Evolutionary conservation across 2,888 invertebrate species (phyloP).

Genomic region (Drosophila anomelani): DNA sequence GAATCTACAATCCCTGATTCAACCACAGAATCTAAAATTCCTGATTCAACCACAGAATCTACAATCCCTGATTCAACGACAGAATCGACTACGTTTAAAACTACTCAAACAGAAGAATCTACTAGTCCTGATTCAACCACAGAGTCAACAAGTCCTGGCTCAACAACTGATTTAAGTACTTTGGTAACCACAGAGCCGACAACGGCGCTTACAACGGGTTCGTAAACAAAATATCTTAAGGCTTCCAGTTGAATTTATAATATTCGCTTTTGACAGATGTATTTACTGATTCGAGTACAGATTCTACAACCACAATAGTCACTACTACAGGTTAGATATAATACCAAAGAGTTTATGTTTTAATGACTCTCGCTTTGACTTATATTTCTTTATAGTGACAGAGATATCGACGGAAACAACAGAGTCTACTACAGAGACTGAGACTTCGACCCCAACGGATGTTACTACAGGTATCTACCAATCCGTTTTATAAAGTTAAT

Average conservation of each 20-base stretch:
- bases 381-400: background rate
- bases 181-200: background rate
- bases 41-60: background rate
- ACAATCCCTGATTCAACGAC: background rate
- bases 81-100: background rate
- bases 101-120: background rate
- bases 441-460: slow-evolving; percentile 2
- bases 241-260: background rate
- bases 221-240: background rate
- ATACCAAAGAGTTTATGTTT: background rate
- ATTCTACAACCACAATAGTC: slow-evolving; percentile 7
- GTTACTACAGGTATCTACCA: background rate
- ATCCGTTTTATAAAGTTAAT: background rate
- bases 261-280: background rate
- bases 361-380: background rate
- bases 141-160: background rate
- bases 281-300: slow-evolving; percentile 18
- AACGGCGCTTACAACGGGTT: background rate
- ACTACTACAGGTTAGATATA: slow-evolving; percentile 17
- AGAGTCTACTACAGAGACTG: background rate
- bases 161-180: background rate
- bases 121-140: background rate
- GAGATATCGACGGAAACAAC: slow-evolving; percentile 19
- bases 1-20: background rate
- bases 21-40: background rate